phyloP scores from a whole-genome alignment of 2,888 invertebrate species.

The Zeuzera pyrina region DNA sequence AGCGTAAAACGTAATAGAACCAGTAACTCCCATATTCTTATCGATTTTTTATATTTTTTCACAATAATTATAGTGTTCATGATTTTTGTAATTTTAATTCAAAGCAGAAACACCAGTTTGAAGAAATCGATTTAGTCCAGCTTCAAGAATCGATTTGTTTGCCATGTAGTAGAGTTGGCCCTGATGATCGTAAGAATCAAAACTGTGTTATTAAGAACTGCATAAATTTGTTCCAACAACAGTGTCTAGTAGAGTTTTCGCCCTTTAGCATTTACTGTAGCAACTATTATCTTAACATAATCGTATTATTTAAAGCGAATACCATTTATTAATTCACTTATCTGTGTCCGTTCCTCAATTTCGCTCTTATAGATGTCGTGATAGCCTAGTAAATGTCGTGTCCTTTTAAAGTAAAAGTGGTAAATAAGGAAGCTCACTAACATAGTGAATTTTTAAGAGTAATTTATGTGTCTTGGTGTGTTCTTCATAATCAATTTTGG shows the following conservation, averaged over 20 bases:
- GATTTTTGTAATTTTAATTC: too few relatives aligned
- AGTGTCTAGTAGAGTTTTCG: slow-evolving; percentile 18
- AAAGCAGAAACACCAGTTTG: too few relatives aligned
- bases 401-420: slow-evolving; percentile 22
- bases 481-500: slow-evolving; percentile 39
- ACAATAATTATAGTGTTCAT: too few relatives aligned
- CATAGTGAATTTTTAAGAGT: slow-evolving; percentile 30
- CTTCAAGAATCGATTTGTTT: too few relatives aligned
- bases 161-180: too few relatives aligned
- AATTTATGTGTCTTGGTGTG: slow-evolving; percentile 43
- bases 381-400: slow-evolving; percentile 68
- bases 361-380: slow-evolving; percentile 70
- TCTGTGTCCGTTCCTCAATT: slow-evolving; percentile 71
- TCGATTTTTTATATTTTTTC: too few relatives aligned
- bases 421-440: slow-evolving; percentile 60
- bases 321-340: slow-evolving; percentile 26
- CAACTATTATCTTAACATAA: slow-evolving; percentile 39
- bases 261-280: slow-evolving; percentile 39
- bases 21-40: too few relatives aligned
- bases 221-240: slow-evolving; percentile 19
- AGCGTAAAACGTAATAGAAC: too few relatives aligned
- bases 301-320: slow-evolving; percentile 45
- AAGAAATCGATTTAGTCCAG: too few relatives aligned
- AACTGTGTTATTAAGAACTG: slow-evolving; percentile 13
- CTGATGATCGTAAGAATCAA: neutral